A percentile compares a stretch with the other conserved stretches of the same genome.
Evolutionary conservation across 2,113 vertebrate genomes (phyloP).

Genomic region (Cyphomyrus plagiostoma): DNA sequence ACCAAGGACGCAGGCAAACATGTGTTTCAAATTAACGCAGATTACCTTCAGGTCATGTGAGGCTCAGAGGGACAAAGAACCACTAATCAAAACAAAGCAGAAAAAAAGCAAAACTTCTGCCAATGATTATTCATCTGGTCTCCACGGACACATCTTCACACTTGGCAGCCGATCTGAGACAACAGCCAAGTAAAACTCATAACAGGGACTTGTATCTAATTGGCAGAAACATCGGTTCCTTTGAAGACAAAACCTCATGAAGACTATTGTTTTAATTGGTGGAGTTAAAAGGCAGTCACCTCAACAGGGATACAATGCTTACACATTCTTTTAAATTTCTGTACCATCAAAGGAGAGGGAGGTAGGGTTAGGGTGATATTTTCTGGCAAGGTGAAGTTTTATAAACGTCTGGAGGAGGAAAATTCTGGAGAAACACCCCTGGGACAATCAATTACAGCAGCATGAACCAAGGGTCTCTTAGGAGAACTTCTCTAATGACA

Average conservation of each 20-base stretch:
- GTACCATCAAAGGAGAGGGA: conserved; percentile 52
- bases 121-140: conserved; percentile 45
- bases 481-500: conserved; percentile 30
- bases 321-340: conserved; percentile 31
- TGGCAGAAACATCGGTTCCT: conserved; percentile 33
- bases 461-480: conserved; percentile 43
- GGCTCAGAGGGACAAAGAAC: conserved; percentile 18
- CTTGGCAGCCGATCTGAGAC: conserved; percentile 42
- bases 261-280: conserved; percentile 30
- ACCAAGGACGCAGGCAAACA: conserved; percentile 13
- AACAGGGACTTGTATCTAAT: conserved; percentile 38
- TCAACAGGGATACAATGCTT: conserved; percentile 34
- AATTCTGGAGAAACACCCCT: conserved; percentile 40
- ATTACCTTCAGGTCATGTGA: conserved; percentile 14
- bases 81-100: conserved; percentile 31
- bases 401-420: conserved; percentile 63
- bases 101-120: conserved; percentile 36
- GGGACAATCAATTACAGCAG: conserved; percentile 50
- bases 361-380: conserved; percentile 45
- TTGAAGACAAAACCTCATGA: conserved; percentile 42
- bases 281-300: conserved; percentile 41
- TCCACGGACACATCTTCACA: conserved; percentile 34
- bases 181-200: conserved; percentile 26
- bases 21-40: conserved; percentile 28
- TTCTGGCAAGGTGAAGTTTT: conserved; percentile 51